Evolutionary conservation across 2,888 invertebrate genomes (phyloP).

Genomic region (Alviniconcha strummeri): DNA sequence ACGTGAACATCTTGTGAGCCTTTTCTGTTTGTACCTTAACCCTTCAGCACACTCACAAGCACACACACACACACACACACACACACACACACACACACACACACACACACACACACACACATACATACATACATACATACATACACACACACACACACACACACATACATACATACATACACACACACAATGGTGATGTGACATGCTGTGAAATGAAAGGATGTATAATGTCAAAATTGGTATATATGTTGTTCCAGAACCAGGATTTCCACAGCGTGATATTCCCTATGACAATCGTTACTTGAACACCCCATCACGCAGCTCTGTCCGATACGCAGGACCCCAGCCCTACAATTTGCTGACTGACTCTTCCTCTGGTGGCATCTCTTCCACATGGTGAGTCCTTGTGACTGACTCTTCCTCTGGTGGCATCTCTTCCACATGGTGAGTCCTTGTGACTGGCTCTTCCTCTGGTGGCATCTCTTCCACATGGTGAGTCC

Average conservation of each 20-base stretch:
- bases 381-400: conserved; percentile 39
- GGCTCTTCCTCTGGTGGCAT: conserved; percentile 40
- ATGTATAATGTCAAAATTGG: background rate
- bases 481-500: conserved; percentile 39
- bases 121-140: background rate
- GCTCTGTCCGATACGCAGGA: conserved; percentile 40
- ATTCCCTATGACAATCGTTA: conserved; percentile 40
- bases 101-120: background rate
- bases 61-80: background rate
- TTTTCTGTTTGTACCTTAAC: no score
- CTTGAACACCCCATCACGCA: conserved; percentile 35
- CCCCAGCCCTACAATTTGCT: conserved; percentile 43
- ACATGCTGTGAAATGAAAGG: background rate
- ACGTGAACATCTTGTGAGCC: no score
- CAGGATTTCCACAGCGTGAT: conserved; percentile 41
- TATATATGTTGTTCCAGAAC: conserved; percentile 35
- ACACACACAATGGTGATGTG: background rate
- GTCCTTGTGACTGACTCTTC: conserved; percentile 34
- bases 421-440: conserved; percentile 29
- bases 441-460: conserved; percentile 39
- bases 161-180: background rate
- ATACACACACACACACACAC: no score
- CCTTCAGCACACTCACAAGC: background rate
- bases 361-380: conserved; percentile 41
- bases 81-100: background rate